These are phyloP conservation scores for Silurus lanzhouensis DNA, from an alignment of 2,797 vertebrate genomes.

Conservation along the genomic window DNA sequence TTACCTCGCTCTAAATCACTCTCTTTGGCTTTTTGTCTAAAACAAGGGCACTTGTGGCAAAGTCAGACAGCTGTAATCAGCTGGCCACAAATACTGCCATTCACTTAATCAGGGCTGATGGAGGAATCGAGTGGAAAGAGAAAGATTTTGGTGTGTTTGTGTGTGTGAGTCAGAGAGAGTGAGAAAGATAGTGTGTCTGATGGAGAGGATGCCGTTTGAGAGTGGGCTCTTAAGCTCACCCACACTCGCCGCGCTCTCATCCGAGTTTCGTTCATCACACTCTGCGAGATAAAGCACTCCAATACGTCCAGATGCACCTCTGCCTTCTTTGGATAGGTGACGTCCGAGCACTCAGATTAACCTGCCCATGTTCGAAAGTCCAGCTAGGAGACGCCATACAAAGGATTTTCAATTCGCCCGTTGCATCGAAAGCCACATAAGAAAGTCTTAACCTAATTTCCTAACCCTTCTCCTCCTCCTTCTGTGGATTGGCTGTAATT, in stretches of 20 bases:
- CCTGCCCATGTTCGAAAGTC: neutral
- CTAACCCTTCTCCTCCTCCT: neutral
- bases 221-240: constrained; percentile 37
- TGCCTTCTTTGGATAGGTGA: neutral
- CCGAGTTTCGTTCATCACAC: constrained; percentile 28
- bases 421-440: neutral
- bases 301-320: neutral
- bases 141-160: constrained; percentile 17
- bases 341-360: neutral
- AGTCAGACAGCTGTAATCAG: constrained; percentile 58
- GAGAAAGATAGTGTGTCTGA: constrained; percentile 23
- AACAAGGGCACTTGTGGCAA: constrained; percentile 57
- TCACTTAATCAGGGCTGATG: constrained; percentile 56
- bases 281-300: constrained; percentile 37
- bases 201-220: constrained; percentile 39
- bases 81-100: constrained; percentile 53
- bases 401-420: neutral
- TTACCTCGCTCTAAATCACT: constrained; percentile 35
- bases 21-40: constrained; percentile 47
- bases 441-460: constrained; percentile 15
- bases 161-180: neutral
- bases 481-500: constrained; percentile 7
- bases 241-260: neutral
- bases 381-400: neutral
- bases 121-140: constrained; percentile 49